Base-by-base conservation (phyloP, 2,888 invertebrate species). In the Caenorhabditis sp. region DNA sequence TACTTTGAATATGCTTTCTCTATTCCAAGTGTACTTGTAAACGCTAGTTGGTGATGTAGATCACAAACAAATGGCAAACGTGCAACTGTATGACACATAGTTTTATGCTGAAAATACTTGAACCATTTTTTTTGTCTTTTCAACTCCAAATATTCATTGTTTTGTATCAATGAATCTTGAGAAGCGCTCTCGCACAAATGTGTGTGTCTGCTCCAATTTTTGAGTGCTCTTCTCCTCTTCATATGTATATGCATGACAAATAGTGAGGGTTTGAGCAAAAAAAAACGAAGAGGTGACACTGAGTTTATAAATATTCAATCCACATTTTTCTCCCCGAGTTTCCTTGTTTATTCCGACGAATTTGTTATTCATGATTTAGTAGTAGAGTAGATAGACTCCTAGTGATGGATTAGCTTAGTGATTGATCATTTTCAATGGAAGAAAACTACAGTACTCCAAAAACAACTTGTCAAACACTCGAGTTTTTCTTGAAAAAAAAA, bases 41-140 rank as follows among this genome's bases (percentile, higher is more conserved):
- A 78, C 6, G 74, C 75, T 6, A 84, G 70, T 55, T 84, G 83
- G 51, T 80, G 75, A 55, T 84, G 83, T 10, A 84, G 69, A 69
- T 84, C 84, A 66, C 84, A 84, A 50, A 84, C 74, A 62, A 84
- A 84, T 12, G 82, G 77, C 24, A 83, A 77, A 36, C 71, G 55
- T 3, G 67, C 74, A 5, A 76, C 54, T 12, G 70, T 70, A 23
- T 66, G 59, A 53, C 75, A 76, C 14, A 76, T 67, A 2, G 75
- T 64, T 58, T 66, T 54, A 26, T 69, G 69, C 75, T 75, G 67
- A 37, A 66, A 63, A 23, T 60, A 24, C 10, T 66, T n/a, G n/a
- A n/a, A n/a, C n/a, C n/a, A 14, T 60, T 23, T 23, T 31, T 55
- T 43, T 53, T 27, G 2, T 19, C 17, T 21, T 50, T 57, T 26